Evolutionary conservation across 2,888 invertebrate genomes (phyloP).

Genomic region (Stenoptilia bipunctidactyla): DNA sequence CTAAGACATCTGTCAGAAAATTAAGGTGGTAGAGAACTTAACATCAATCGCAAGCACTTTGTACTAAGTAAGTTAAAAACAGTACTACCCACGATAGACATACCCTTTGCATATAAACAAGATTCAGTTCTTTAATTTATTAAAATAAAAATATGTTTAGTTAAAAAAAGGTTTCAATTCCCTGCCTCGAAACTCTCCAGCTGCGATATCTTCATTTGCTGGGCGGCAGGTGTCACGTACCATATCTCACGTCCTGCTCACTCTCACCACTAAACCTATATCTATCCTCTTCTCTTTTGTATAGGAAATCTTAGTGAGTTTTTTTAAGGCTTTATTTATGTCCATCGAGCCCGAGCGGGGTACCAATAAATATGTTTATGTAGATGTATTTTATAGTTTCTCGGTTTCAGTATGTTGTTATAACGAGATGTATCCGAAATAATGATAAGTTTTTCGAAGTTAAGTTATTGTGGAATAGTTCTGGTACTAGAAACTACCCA

Average conservation of each 20-base stretch:
- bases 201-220: conserved; percentile 71
- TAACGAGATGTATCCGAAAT: neutral
- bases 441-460: neutral
- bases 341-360: conserved; percentile 39
- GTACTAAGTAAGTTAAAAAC: too few species aligned
- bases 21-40: too few species aligned
- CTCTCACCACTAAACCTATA: conserved; percentile 17
- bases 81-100: too few species aligned
- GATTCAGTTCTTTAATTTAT: too few species aligned
- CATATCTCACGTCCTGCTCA: conserved; percentile 26
- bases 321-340: conserved; percentile 56
- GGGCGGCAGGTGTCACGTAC: conserved; percentile 66
- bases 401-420: neutral
- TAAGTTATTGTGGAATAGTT: neutral
- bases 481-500: too few species aligned
- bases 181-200: conserved; percentile 39
- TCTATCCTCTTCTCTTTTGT: conserved; percentile 40
- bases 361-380: conserved; percentile 42
- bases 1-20: too few species aligned
- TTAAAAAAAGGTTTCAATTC: too few species aligned
- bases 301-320: conserved; percentile 48
- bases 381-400: conserved; percentile 1
- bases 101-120: too few species aligned
- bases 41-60: too few species aligned
- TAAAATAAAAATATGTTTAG: too few species aligned